Evolutionary conservation across 1,140 invertebrate genomes (phyloP).

Genomic region (Drosophila carrolli): DNA sequence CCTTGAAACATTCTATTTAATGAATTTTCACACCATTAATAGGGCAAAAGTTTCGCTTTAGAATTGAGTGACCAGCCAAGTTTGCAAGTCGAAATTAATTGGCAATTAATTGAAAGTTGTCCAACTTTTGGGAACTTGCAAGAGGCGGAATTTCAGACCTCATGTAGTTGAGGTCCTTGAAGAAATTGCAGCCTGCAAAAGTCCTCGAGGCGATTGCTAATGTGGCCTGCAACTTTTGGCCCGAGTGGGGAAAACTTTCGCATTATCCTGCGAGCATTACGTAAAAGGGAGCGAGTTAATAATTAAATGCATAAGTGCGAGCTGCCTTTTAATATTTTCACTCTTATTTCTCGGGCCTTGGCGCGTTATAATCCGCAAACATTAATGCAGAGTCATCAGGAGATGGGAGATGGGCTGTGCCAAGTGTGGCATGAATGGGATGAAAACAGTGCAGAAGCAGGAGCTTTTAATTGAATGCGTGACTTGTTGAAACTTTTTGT

Average conservation of each 20-base stretch:
- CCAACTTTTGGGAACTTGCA: conserved; percentile 39
- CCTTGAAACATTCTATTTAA: conserved; percentile 15
- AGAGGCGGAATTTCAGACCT: conserved; percentile 31
- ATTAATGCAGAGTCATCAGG: conserved; percentile 50
- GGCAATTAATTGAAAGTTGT: conserved; percentile 74
- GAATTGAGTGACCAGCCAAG: conserved; percentile 25
- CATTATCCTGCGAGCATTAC: conserved; percentile 18
- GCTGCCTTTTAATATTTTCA: conserved; percentile 13
- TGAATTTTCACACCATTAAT: conserved; percentile 37
- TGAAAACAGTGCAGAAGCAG: conserved; percentile 1
- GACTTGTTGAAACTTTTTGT: conserved; percentile 79
- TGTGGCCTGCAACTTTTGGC: conserved; percentile 61
- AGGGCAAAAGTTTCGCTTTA: conserved; percentile 2
- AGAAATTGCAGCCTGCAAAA: conserved; percentile 25
- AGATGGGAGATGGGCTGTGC: neutral
- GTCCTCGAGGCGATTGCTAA: conserved; percentile 68
- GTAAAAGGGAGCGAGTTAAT: conserved; percentile 42
- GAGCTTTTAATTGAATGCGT: conserved; percentile 78
- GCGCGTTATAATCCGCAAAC: conserved; percentile 61
- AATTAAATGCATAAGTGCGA: conserved; percentile 70
- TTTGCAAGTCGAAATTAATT: conserved; percentile 63
- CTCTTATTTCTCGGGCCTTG: conserved; percentile 27
- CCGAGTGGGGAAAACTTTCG: conserved; percentile 38
- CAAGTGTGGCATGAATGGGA: conserved; percentile 1
- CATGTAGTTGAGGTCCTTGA: conserved; percentile 6